Conservation (phyloP, 2,888 invertebrate species). For the Cryptophagus acutangulus region DNA sequence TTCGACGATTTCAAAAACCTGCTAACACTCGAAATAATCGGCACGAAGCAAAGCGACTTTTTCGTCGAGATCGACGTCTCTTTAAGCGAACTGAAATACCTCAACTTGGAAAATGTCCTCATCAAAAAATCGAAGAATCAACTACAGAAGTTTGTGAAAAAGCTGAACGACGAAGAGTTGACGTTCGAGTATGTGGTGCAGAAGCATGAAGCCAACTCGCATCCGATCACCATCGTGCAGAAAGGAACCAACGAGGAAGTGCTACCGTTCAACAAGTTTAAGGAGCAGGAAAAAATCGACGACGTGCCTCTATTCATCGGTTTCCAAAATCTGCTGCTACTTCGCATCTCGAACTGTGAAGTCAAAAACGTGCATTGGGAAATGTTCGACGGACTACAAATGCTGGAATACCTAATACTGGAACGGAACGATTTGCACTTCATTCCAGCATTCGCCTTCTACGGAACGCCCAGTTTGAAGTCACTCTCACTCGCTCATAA, state of each 20-base stretch:
- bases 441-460: conserved; percentile 64
- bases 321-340: conserved; percentile 52
- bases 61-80: conserved; percentile 50
- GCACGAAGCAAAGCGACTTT: conserved; percentile 47
- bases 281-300: conserved; percentile 51
- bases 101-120: conserved; percentile 51
- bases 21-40: conserved; percentile 58
- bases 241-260: conserved; percentile 50
- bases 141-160: conserved; percentile 47
- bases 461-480: conserved; percentile 60
- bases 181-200: conserved; percentile 42
- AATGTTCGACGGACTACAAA: conserved; percentile 61
- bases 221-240: conserved; percentile 40
- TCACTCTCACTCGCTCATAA: conserved; percentile 63
- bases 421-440: conserved; percentile 61
- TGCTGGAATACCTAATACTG: conserved; percentile 57
- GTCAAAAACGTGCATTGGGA: conserved; percentile 62
- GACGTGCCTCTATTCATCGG: conserved; percentile 49
- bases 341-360: conserved; percentile 58
- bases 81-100: conserved; percentile 48
- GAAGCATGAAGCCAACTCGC: conserved; percentile 37
- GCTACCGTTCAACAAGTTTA: conserved; percentile 60
- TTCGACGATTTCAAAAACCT: conserved; percentile 51
- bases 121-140: conserved; percentile 39
- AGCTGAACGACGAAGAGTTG: conserved; percentile 40